Evolutionary conservation across 2,113 vertebrate species (phyloP).

Genomic region (Hydropotes inermis): DNA sequence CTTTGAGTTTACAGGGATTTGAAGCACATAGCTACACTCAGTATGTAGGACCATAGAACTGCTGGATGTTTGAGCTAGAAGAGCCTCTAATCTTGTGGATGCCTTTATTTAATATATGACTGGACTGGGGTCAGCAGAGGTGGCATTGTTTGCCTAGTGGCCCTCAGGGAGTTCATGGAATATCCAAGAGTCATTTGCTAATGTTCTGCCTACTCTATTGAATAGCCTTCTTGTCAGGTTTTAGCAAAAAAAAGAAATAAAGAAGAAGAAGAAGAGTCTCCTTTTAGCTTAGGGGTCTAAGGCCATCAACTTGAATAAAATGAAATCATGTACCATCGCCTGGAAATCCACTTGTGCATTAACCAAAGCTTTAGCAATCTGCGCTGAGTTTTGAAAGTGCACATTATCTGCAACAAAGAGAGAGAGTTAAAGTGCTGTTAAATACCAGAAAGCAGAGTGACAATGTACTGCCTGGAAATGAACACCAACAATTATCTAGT

Average conservation of each 20-base stretch:
- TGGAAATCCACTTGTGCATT: constrained; percentile 95
- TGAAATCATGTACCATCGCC: constrained; percentile 90
- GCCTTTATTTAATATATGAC: not conserved
- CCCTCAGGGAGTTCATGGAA: not conserved
- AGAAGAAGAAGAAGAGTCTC: not conserved
- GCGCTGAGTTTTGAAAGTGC: constrained; percentile 98
- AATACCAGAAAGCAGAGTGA: constrained; percentile 80
- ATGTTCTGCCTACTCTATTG: not conserved
- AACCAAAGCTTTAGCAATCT: constrained; percentile 97
- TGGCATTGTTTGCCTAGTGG: not conserved
- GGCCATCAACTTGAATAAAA: constrained; percentile 27
- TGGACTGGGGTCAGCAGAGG: not conserved
- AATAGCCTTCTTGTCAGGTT: not conserved
- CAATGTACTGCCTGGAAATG: constrained; percentile 79
- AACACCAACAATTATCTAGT: constrained; percentile 81
- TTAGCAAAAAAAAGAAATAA: not conserved
- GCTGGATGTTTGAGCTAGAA: not conserved
- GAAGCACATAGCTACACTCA: not conserved
- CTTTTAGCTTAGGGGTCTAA: constrained; percentile 25
- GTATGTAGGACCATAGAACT: not conserved
- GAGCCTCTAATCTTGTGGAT: not conserved
- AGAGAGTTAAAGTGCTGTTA: constrained; percentile 71
- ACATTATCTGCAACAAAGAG: constrained; percentile 92
- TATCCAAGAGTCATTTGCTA: not conserved
- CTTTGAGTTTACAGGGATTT: not conserved